Conservation (phyloP, 2,888 invertebrate species). For the Hipparchia semele region DNA sequence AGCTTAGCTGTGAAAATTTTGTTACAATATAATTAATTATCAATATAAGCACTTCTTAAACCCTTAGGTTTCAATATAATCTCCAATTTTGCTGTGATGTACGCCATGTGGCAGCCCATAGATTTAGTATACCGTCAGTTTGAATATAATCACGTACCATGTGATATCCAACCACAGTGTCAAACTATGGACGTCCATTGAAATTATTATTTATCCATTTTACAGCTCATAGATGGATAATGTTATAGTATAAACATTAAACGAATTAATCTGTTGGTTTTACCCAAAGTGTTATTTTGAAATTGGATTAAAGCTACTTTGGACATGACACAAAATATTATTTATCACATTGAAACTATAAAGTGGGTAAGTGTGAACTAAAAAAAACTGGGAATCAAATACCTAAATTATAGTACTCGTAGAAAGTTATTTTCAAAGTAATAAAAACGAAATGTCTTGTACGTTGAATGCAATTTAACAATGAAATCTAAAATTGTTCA, state of each 20-base stretch:
- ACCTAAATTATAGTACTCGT: too few species aligned
- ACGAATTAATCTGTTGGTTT: slow-evolving; percentile 8
- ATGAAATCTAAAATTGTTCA: too few species aligned
- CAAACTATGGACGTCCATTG: not conserved
- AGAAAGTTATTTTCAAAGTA: too few species aligned
- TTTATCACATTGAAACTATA: too few species aligned
- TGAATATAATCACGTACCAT: too few species aligned
- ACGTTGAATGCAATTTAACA: too few species aligned
- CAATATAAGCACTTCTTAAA: not conserved
- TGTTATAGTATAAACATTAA: not conserved
- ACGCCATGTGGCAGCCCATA: not conserved
- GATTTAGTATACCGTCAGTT: too few species aligned
- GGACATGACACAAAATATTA: not conserved
- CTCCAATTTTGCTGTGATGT: slow-evolving; percentile 5
- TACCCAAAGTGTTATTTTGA: slow-evolving; percentile 1
- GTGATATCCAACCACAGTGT: slow-evolving; percentile 4
- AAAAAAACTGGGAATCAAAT: too few species aligned
- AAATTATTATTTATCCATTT: slow-evolving; percentile 16
- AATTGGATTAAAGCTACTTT: not conserved
- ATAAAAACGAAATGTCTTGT: too few species aligned
- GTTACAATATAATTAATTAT: too few species aligned
- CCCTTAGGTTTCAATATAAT: slow-evolving; percentile 2
- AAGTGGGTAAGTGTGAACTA: too few species aligned
- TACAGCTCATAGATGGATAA: slow-evolving; percentile 6
- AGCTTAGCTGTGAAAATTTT: too few species aligned